phyloP scores from a whole-genome alignment of 2,888 invertebrate genomes.

The Amblyteles armatorius region DNA sequence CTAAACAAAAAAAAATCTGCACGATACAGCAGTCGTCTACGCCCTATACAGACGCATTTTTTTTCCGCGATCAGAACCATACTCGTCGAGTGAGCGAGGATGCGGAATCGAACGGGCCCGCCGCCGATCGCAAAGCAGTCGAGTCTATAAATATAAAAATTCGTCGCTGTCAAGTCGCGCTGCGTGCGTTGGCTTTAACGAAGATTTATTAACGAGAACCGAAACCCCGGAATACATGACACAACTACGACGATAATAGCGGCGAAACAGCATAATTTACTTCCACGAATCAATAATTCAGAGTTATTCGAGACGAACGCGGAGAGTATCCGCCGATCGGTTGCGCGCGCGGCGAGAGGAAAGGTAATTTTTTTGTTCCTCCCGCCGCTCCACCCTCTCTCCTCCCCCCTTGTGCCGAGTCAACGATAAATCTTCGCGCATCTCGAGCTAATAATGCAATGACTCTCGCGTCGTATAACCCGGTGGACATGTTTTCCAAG shows the following conservation, averaged over 20 bases:
- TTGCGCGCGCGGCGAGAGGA: slow-evolving; percentile 27
- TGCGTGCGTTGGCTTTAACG: slow-evolving; percentile 46
- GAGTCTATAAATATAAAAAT: slow-evolving; percentile 67
- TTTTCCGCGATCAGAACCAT: slow-evolving; percentile 52
- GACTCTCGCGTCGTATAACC: slow-evolving; percentile 48
- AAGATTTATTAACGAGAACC: slow-evolving; percentile 58
- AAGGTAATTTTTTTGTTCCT: slow-evolving; percentile 40
- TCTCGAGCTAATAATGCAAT: slow-evolving; percentile 58
- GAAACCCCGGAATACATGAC: slow-evolving; percentile 31
- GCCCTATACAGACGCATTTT: background rate
- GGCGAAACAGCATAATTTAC: slow-evolving; percentile 49
- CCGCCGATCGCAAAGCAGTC: slow-evolving; percentile 26
- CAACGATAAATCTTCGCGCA: slow-evolving; percentile 57
- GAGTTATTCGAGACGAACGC: slow-evolving; percentile 43
- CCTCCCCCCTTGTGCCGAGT: slow-evolving; percentile 22
- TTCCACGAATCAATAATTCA: slow-evolving; percentile 66
- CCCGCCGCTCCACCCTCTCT: slow-evolving; percentile 8
- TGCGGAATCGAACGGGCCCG: slow-evolving; percentile 22
- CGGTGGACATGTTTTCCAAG: slow-evolving; percentile 37
- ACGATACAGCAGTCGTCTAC: slow-evolving; percentile 5
- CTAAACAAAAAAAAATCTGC: slow-evolving; percentile 10
- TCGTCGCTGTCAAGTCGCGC: slow-evolving; percentile 56
- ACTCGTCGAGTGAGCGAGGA: slow-evolving; percentile 21
- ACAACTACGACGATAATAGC: slow-evolving; percentile 23
- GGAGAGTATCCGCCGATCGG: slow-evolving; percentile 34